Evolutionary conservation across 2,797 vertebrate species (phyloP).

Genomic region (Limnodromus scolopaceus): DNA sequence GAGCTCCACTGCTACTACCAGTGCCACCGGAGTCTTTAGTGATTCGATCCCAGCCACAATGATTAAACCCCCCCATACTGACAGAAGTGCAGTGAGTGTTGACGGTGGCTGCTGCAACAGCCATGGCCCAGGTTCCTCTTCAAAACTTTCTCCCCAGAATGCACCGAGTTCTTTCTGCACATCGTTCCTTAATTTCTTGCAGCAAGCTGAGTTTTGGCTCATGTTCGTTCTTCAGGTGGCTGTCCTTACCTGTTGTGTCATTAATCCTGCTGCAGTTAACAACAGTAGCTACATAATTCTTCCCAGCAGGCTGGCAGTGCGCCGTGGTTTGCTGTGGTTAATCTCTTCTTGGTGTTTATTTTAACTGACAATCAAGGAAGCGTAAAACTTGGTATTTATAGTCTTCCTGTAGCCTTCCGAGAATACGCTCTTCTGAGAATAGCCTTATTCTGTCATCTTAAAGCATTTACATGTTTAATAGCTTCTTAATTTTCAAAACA

Average conservation of each 20-base stretch:
- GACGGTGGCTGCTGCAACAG: not conserved
- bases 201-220: not conserved
- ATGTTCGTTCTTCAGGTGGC: rapidly evolving
- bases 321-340: not conserved
- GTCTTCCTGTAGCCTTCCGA: not conserved
- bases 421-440: not conserved
- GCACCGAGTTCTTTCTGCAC: rapidly evolving
- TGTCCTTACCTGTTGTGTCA: not conserved
- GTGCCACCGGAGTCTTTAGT: too few relatives aligned
- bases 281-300: not conserved
- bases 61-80: not conserved
- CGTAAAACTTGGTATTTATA: not conserved
- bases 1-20: not conserved
- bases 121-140: not conserved
- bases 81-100: not conserved
- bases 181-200: not conserved
- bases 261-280: not conserved
- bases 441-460: not conserved
- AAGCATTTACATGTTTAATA: not conserved
- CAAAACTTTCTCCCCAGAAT: not conserved
- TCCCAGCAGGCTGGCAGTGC: not conserved
- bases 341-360: not conserved
- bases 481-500: not conserved
- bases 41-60: not conserved
- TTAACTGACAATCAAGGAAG: not conserved